Evolutionary conservation across 92 coral and sea anemone genomes (phyloP).

Genomic region (Palythoa grandis): DNA sequence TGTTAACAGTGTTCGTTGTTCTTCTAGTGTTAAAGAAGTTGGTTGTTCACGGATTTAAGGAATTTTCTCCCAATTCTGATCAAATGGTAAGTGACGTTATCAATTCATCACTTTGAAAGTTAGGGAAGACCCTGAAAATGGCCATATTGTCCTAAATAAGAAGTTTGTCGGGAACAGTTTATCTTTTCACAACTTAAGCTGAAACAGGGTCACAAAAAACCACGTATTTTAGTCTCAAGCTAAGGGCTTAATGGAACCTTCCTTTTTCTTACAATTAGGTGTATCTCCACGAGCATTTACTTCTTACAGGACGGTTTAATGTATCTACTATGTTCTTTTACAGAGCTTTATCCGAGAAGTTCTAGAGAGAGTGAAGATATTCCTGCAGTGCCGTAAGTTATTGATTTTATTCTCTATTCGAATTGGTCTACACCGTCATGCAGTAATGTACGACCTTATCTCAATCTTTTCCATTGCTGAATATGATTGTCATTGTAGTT

Average conservation of each 20-base stretch:
- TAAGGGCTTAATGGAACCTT: too few species aligned
- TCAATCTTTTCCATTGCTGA: too few species aligned
- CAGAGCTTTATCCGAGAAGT: slow-evolving; percentile 67
- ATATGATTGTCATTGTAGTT: too few species aligned
- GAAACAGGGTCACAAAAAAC: too few species aligned
- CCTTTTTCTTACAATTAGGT: neutral
- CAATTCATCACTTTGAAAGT: neutral
- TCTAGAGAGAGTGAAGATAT: slow-evolving; percentile 71
- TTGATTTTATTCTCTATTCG: neutral
- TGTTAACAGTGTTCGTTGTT: neutral
- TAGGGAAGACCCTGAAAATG: too few species aligned
- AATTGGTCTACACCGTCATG: too few species aligned
- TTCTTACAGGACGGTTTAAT: neutral
- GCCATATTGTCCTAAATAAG: neutral
- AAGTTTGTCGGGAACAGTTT: neutral
- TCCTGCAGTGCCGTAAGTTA: slow-evolving; percentile 82
- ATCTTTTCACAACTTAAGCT: too few species aligned
- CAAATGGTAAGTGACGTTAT: slow-evolving; percentile 70
- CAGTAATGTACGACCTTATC: too few species aligned
- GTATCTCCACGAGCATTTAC: neutral
- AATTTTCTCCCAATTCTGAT: slow-evolving; percentile 75
- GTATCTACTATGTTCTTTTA: neutral
- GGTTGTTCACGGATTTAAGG: slow-evolving; percentile 82
- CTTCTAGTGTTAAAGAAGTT: slow-evolving; percentile 84
- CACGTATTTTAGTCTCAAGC: too few species aligned